Evolutionary conservation across 2,888 invertebrate species (phyloP), one percentile per base, ranked within the genome.

Genomic region (Smittia aterrima): DNA sequence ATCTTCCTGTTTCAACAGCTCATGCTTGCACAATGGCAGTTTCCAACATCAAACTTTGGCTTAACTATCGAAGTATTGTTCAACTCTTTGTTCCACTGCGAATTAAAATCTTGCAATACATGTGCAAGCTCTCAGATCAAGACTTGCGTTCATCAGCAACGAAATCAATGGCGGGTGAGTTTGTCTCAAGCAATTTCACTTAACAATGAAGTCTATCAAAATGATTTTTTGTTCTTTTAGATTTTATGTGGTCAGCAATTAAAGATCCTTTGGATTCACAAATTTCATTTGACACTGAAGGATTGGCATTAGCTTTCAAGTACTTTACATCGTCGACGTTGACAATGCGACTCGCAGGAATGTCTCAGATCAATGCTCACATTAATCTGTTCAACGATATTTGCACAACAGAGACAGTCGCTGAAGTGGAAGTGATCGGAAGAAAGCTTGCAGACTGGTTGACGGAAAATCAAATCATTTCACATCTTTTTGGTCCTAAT

Each of bases 401-500:
- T 75, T 93, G 94, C 80, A 93, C 94, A 72, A 94, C 92, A 38
- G 95, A 95, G 79, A 91, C 92, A 0, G 88, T 93, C 0, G 89
- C 92, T 0, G 94, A 95, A 80, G 92, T 92, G 0, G 95, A 96
- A 80, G 85, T 91, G 27, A 90, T 93, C 38, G 94, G 93, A 0
- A 90, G 92, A 77, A 90, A 89, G 77, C 86, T 97, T 77, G 94
- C 94, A 0, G 88, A 92, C 77, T 97, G 96, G 96, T 85, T 97
- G 20, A 90, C 93, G 0, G 89, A 88, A 77, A 92, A 95, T 82
- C 93, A 92, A 81, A 95, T 97, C 76, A 92, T 96, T 77, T 92
- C 95, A 78, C 95, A 96, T 81, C 89, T 97, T 75, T 97, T 96
- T 85, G 96, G 97, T n/a, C 97, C 97, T 32, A 97, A 97, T 85